Conservation (phyloP, 2,113 vertebrate genomes). For the Panurus biarmicus region DNA sequence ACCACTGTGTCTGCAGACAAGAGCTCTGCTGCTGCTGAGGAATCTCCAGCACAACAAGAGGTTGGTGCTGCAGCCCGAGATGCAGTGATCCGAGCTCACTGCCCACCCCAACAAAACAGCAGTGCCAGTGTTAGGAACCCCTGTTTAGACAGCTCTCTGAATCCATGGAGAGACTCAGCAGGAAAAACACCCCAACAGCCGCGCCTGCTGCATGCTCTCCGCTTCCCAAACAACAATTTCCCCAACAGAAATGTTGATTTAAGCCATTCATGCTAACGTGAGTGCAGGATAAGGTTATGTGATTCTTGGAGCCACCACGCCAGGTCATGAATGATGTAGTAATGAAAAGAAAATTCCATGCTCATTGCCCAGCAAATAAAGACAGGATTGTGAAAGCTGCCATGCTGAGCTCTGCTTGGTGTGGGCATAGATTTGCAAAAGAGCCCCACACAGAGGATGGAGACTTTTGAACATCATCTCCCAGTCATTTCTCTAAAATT, state of each 20-base stretch:
- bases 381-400: slow-evolving; percentile 51
- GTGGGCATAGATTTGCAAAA: background rate
- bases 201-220: slow-evolving; percentile 27
- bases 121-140: slow-evolving; percentile 35
- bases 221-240: slow-evolving; percentile 57
- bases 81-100: background rate
- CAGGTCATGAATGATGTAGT: slow-evolving; percentile 55
- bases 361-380: slow-evolving; percentile 60
- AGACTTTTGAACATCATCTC: background rate
- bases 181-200: slow-evolving; percentile 46
- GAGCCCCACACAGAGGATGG: background rate
- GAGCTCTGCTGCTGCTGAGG: slow-evolving; percentile 22
- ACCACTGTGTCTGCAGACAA: background rate
- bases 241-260: slow-evolving; percentile 62
- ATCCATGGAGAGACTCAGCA: background rate
- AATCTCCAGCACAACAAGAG: background rate
- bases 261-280: slow-evolving; percentile 52
- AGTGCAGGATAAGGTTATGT: slow-evolving; percentile 65
- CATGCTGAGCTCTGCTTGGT: background rate
- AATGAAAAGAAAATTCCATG: slow-evolving; percentile 60
- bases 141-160: slow-evolving; percentile 52
- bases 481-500: background rate
- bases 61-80: background rate
- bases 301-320: slow-evolving; percentile 65
- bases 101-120: slow-evolving; percentile 25